phyloP scores from a whole-genome alignment of 35 echinoderm and acorn worm species.

The Patiria miniata region DNA sequence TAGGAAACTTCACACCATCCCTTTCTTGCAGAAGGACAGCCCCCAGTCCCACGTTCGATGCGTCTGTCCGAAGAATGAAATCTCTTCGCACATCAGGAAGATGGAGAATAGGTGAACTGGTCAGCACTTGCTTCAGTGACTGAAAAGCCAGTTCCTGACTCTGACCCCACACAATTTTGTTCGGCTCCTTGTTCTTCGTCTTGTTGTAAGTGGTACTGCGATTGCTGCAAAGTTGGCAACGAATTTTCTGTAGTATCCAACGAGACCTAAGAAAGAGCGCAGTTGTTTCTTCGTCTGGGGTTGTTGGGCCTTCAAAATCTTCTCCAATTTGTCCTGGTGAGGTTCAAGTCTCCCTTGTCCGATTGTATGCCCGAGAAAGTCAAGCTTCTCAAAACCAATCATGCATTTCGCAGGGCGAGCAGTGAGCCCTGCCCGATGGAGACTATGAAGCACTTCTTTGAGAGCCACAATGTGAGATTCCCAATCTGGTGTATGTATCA shows the following conservation, averaged over 20 bases:
- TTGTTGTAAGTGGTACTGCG: slow-evolving; percentile 60
- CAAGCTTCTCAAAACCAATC: slow-evolving; percentile 43
- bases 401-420: slow-evolving; percentile 52
- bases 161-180: slow-evolving; percentile 36
- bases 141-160: slow-evolving; percentile 28
- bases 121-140: slow-evolving; percentile 9
- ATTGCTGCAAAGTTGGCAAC: slow-evolving; percentile 59
- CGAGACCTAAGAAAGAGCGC: slow-evolving; percentile 47
- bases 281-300: slow-evolving; percentile 50
- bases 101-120: neutral
- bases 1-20: slow-evolving; percentile 31
- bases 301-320: slow-evolving; percentile 41
- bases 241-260: slow-evolving; percentile 49
- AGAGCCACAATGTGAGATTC: slow-evolving; percentile 30
- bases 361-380: slow-evolving; percentile 62
- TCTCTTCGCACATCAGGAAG: slow-evolving; percentile 15
- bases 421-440: slow-evolving; percentile 39
- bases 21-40: slow-evolving; percentile 32
- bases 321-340: slow-evolving; percentile 46
- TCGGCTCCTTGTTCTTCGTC: slow-evolving; percentile 64
- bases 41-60: slow-evolving; percentile 27
- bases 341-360: slow-evolving; percentile 14
- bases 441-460: neutral
- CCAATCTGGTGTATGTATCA: slow-evolving; percentile 47
- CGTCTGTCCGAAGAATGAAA: slow-evolving; percentile 29